These are phyloP conservation scores for Sminthopsis crassicaudata DNA, from an alignment of 2,113 vertebrate species.

Conservation along the genomic window DNA sequence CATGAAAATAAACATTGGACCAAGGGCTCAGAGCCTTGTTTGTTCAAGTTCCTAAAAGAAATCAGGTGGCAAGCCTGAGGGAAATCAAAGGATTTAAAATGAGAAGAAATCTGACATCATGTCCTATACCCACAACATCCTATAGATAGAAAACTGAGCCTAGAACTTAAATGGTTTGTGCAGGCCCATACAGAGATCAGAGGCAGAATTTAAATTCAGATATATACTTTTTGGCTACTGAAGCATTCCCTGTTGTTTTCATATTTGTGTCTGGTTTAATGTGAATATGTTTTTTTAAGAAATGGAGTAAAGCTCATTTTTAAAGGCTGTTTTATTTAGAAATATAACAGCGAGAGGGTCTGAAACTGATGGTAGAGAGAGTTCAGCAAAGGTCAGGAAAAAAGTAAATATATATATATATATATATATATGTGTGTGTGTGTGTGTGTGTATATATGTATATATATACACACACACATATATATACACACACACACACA, in stretches of 20 bases:
- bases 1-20: neutral
- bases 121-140: neutral
- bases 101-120: neutral
- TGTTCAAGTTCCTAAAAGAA: neutral
- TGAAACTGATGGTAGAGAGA: neutral
- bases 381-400: neutral
- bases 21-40: neutral
- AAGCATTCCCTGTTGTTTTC: neutral
- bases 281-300: neutral
- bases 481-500: too few species aligned
- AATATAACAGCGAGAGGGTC: neutral
- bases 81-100: neutral
- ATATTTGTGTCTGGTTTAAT: neutral
- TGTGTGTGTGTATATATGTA: neutral
- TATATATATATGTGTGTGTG: too few species aligned
- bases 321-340: neutral
- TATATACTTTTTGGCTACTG: neutral
- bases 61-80: neutral
- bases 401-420: neutral
- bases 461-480: too few species aligned
- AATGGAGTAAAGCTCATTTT: neutral
- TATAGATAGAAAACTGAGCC: neutral
- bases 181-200: neutral
- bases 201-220: neutral
- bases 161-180: neutral